These are phyloP conservation scores for Agrochola lota DNA, from an alignment of 2,888 invertebrate genomes.

Conservation along the genomic window DNA sequence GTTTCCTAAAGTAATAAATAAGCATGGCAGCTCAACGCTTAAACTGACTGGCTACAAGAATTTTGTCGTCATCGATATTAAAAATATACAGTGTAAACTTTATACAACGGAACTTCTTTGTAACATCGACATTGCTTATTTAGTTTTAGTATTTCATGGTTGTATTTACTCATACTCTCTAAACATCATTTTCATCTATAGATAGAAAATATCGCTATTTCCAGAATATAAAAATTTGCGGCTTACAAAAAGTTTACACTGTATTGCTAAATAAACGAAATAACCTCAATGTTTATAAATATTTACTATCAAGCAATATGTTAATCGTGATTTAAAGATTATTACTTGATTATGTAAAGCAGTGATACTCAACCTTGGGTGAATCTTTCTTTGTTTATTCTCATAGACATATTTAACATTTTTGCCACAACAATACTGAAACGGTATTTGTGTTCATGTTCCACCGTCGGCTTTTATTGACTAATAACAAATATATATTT, in stretches of 20 bases:
- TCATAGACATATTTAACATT: neutral
- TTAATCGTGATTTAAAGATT: conserved; percentile 31
- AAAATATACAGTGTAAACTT: conserved; percentile 6
- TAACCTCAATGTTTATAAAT: neutral
- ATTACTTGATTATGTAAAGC: conserved; percentile 27
- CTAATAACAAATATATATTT: conserved; percentile 13
- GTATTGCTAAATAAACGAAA: neutral
- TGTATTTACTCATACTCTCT: conserved; percentile 8
- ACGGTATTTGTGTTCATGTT: neutral
- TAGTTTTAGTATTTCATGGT: neutral
- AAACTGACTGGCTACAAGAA: neutral
- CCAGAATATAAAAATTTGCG: neutral
- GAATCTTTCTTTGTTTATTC: neutral
- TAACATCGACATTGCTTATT: neutral
- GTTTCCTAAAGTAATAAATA: neutral
- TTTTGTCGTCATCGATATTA: neutral
- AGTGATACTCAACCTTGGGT: conserved; percentile 21
- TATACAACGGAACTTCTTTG: neutral
- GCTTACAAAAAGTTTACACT: conserved; percentile 3
- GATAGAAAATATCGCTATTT: neutral
- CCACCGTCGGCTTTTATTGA: neutral
- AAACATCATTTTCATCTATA: neutral
- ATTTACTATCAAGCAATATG: conserved; percentile 13
- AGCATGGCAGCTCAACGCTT: conserved; percentile 4
- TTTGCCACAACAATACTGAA: neutral